Percentiles rank a stretch among this genome's conserved stretches.
phyloP scores from a whole-genome alignment of 1,140 invertebrate genomes.

The Grapholita molesta region DNA sequence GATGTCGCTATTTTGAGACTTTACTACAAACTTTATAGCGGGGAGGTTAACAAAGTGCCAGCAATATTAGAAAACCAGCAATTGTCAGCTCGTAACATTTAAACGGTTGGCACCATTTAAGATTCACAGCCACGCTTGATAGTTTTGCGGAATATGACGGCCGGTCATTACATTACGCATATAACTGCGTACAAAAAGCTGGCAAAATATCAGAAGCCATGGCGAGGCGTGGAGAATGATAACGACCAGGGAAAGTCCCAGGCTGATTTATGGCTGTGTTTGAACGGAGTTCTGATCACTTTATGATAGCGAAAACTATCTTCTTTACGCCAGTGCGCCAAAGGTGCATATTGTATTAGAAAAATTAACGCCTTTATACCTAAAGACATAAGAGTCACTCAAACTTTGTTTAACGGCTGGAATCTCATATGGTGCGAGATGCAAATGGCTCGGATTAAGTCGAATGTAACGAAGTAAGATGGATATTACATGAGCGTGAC shows the following conservation, averaged over 20 bases:
- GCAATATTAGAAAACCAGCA: conserved; percentile 15
- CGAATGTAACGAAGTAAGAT: conserved; percentile 44
- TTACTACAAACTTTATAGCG: conserved; percentile 8
- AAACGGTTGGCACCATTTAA: conserved; percentile 6
- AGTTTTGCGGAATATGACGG: conserved; percentile 37
- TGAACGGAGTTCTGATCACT: conserved; percentile 74
- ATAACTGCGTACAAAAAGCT: conserved; percentile 58
- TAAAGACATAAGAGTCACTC: neutral
- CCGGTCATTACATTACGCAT: conserved; percentile 64
- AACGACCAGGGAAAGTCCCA: conserved; percentile 65
- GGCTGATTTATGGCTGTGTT: conserved; percentile 57
- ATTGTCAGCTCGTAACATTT: conserved; percentile 11
- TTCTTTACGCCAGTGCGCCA: neutral
- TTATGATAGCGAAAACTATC: conserved; percentile 68
- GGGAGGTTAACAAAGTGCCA: neutral
- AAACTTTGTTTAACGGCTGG: conserved; percentile 28
- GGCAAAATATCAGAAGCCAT: conserved; percentile 59
- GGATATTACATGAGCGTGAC: conserved; percentile 44
- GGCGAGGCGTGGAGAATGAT: conserved; percentile 54
- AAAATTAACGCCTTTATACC: neutral
- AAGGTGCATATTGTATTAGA: neutral
- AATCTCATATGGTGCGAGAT: conserved; percentile 61
- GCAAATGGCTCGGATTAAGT: conserved; percentile 59
- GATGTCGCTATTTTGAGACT: neutral
- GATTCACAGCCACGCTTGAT: neutral